A percentile compares a stretch with the other conserved stretches of the same genome.
Evolutionary conservation across 2,113 vertebrate genomes (phyloP).

Genomic region (Ciconia stormi): DNA sequence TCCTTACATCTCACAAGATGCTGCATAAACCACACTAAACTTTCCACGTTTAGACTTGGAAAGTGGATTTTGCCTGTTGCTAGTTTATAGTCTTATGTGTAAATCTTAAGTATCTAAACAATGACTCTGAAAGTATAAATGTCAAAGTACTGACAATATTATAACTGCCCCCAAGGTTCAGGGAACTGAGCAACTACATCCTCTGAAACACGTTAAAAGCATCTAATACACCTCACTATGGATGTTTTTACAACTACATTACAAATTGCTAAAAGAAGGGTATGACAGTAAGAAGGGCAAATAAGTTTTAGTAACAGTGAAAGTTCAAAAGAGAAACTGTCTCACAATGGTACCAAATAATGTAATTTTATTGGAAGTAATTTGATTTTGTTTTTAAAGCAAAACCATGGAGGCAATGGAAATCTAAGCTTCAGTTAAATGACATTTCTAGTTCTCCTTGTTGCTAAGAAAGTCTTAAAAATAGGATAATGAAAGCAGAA

Average conservation of each 20-base stretch:
- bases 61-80: neutral
- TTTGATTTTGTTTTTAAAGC: neutral
- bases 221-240: neutral
- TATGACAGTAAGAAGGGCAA: neutral
- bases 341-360: neutral
- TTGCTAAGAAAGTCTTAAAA: neutral
- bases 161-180: neutral
- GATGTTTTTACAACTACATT: neutral
- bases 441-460: neutral
- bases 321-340: neutral
- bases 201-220: neutral
- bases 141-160: neutral
- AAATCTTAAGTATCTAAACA: neutral
- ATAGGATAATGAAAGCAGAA: neutral
- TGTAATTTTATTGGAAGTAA: neutral
- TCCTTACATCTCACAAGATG: neutral
- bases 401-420: neutral
- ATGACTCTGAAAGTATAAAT: neutral
- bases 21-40: neutral
- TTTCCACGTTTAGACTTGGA: neutral
- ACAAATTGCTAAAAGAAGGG: neutral
- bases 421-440: neutral
- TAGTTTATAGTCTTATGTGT: neutral
- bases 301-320: neutral
- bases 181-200: neutral